Percentiles rank a stretch among this genome's conserved stretches.
phyloP scores from a whole-genome alignment of 2,113 vertebrate genomes.

The Neodontobutis hainanensis region DNA sequence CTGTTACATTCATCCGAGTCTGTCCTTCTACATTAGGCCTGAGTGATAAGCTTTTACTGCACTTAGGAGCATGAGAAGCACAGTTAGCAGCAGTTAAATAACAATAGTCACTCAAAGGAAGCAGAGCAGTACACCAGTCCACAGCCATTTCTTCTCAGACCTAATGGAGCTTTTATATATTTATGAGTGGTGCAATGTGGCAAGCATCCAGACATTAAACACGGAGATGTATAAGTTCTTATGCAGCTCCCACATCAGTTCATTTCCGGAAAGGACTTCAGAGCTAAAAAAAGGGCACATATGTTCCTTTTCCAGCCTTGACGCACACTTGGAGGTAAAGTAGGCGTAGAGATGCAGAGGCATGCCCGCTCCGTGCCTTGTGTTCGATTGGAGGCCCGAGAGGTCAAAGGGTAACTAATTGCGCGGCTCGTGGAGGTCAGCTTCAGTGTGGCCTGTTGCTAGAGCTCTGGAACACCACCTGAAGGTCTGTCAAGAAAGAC shows the following conservation, averaged over 20 bases:
- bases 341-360: slow-evolving; percentile 59
- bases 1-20: slow-evolving; percentile 33
- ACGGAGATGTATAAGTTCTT: neutral
- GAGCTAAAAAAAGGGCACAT: slow-evolving; percentile 17
- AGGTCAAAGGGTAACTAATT: slow-evolving; percentile 79
- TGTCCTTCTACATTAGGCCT: slow-evolving; percentile 39
- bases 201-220: slow-evolving; percentile 18
- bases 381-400: slow-evolving; percentile 56
- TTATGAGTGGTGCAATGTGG: slow-evolving; percentile 26
- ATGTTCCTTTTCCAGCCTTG: slow-evolving; percentile 9
- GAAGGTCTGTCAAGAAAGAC: slow-evolving; percentile 68
- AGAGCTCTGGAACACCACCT: slow-evolving; percentile 54
- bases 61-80: slow-evolving; percentile 37
- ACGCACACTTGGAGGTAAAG: slow-evolving; percentile 46
- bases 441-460: slow-evolving; percentile 48
- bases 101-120: slow-evolving; percentile 28
- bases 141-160: slow-evolving; percentile 1
- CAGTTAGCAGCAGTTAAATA: slow-evolving; percentile 42
- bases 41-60: slow-evolving; percentile 44
- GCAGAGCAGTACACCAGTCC: slow-evolving; percentile 15
- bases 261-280: slow-evolving; percentile 1
- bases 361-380: slow-evolving; percentile 54
- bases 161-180: slow-evolving; percentile 44
- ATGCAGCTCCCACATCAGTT: neutral
- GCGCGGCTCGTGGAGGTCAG: slow-evolving; percentile 69